Conservation (phyloP, 1,140 invertebrate species). For the Drosophila albomicans region DNA sequence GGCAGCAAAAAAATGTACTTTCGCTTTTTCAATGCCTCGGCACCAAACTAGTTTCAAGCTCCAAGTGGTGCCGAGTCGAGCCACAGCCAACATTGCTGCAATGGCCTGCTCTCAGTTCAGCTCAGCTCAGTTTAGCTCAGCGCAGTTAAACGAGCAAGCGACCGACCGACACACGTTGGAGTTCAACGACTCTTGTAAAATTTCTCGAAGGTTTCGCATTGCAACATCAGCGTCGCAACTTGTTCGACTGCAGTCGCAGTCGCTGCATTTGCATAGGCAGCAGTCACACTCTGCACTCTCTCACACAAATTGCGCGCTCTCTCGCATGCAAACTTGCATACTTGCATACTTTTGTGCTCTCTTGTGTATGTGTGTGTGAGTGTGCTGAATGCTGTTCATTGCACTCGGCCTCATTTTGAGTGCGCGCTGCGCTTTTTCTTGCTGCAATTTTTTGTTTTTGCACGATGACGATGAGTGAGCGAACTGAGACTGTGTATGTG, state of each 20-base stretch:
- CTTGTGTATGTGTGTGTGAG: constrained; percentile 19
- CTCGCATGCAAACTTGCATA: constrained; percentile 9
- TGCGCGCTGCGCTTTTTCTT: constrained; percentile 54
- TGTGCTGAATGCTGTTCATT: constrained; percentile 84
- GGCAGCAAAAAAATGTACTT: constrained; percentile 78
- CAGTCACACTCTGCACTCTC: not conserved
- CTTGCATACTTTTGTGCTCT: constrained; percentile 12
- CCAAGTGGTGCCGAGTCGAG: constrained; percentile 45
- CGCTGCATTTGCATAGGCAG: constrained; percentile 65
- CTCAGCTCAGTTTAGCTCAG: constrained; percentile 45
- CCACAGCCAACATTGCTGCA: constrained; percentile 61
- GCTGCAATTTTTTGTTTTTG: constrained; percentile 76
- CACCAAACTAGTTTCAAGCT: constrained; percentile 81
- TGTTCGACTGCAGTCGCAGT: constrained; percentile 61
- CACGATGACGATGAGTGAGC: constrained; percentile 46
- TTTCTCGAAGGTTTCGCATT: constrained; percentile 84
- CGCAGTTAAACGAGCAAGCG: constrained; percentile 63
- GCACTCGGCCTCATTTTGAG: constrained; percentile 80
- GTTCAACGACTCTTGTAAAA: constrained; percentile 84
- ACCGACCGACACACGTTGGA: constrained; percentile 54
- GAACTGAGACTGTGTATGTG: constrained; percentile 8
- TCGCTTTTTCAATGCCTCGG: constrained; percentile 85
- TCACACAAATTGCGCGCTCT: constrained; percentile 12
- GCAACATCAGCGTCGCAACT: constrained; percentile 73
- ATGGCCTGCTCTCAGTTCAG: constrained; percentile 4